Evolutionary conservation across 2,888 invertebrate species (phyloP).

Genomic region (Rutpela maculata): DNA sequence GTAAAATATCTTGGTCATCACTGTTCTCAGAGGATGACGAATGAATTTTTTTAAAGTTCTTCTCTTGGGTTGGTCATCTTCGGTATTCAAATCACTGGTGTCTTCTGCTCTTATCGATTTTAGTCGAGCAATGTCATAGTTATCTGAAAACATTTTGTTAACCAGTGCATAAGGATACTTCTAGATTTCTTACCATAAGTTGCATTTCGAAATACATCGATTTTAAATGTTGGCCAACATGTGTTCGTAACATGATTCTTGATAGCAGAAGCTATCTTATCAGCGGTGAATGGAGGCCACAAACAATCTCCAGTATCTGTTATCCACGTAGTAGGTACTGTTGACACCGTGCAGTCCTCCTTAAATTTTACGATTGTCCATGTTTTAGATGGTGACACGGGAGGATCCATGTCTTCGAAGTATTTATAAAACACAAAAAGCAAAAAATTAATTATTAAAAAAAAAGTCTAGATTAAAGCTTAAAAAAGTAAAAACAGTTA

Average conservation of each 20-base stretch:
- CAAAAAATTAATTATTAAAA: too few species aligned
- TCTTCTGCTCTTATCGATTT: constrained; percentile 12
- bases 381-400: background rate
- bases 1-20: background rate
- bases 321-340: constrained; percentile 5
- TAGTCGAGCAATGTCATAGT: background rate
- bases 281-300: constrained; percentile 13
- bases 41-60: background rate
- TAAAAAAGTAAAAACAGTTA: too few species aligned
- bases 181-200: constrained; percentile 14
- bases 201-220: constrained; percentile 14
- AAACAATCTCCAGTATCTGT: background rate
- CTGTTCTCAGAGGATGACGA: background rate
- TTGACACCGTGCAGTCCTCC: background rate
- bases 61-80: constrained; percentile 2
- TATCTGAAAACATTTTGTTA: constrained; percentile 17
- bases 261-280: constrained; percentile 7
- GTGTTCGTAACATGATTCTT: constrained; percentile 8
- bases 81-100: constrained; percentile 22
- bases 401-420: background rate
- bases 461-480: too few species aligned
- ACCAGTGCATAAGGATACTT: background rate
- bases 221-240: constrained; percentile 12
- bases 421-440: background rate
- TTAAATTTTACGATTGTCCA: constrained; percentile 19